Conservation (phyloP, 2,113 vertebrate genomes). For the Neomonachus schauinslandi region DNA sequence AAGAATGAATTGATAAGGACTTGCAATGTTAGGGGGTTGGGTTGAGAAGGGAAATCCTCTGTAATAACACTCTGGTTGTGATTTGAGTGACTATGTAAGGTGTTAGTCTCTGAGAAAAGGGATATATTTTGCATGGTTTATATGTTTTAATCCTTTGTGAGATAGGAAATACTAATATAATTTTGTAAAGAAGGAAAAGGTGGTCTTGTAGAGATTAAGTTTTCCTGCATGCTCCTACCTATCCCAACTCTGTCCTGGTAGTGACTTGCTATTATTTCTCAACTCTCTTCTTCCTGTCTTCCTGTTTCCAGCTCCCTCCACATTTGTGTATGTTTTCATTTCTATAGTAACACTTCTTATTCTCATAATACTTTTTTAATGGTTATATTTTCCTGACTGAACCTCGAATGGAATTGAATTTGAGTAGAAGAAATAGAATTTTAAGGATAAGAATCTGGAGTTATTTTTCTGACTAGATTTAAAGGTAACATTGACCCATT, state of each 20-base stretch:
- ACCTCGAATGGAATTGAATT: background rate
- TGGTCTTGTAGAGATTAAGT: background rate
- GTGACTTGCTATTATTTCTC: background rate
- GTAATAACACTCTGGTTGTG: background rate
- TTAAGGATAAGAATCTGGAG: background rate
- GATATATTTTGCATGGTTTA: background rate
- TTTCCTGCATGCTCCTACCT: background rate
- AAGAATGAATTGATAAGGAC: background rate
- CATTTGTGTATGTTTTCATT: background rate
- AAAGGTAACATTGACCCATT: background rate
- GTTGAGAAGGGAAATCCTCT: background rate
- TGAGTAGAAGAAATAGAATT: background rate
- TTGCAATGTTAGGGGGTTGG: background rate
- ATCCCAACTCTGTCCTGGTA: background rate
- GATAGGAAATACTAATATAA: background rate
- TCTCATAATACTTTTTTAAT: background rate
- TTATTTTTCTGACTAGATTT: background rate
- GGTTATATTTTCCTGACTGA: background rate
- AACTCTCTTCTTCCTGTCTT: background rate
- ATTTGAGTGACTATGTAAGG: background rate
- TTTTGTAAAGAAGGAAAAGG: background rate
- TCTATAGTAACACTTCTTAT: background rate
- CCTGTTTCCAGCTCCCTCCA: background rate
- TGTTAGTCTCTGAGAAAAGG: background rate
- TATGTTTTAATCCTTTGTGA: background rate